Conservation (phyloP, 2,888 invertebrate species). For the Zygothrica quintamaculata region DNA sequence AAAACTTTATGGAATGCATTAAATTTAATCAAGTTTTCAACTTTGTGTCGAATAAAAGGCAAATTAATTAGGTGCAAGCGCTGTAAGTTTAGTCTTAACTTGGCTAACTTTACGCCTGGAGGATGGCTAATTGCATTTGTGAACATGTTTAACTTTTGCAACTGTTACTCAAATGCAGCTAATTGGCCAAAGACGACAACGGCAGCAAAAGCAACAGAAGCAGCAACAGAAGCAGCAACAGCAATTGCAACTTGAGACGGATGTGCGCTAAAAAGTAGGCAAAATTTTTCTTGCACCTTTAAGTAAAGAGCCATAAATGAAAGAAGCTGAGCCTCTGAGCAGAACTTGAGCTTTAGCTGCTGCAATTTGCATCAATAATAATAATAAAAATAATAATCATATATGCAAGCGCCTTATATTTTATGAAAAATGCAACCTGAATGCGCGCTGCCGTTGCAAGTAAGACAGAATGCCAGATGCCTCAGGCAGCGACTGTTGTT, state of each 20-base stretch:
- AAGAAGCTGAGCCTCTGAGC: not conserved
- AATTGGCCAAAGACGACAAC: constrained; percentile 58
- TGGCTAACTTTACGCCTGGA: constrained; percentile 42
- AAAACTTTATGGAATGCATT: constrained; percentile 33
- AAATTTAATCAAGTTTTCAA: constrained; percentile 17
- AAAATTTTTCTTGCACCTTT: constrained; percentile 23
- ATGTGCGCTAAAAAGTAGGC: constrained; percentile 18
- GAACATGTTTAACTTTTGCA: constrained; percentile 55
- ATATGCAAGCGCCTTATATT: constrained; percentile 30
- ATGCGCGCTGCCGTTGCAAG: constrained; percentile 27
- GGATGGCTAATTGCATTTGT: constrained; percentile 57
- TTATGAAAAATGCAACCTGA: constrained; percentile 19
- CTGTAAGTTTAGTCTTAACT: constrained; percentile 53
- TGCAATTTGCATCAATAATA: constrained; percentile 47
- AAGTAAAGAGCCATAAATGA: constrained; percentile 20
- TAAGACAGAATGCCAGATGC: not conserved
- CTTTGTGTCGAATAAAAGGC: constrained; percentile 14
- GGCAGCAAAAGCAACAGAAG: not conserved
- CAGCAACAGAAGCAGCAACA: constrained; percentile 1
- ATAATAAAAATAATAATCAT: constrained; percentile 45
- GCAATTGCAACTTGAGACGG: not conserved
- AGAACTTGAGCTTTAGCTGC: too few relatives aligned
- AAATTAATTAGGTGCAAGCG: constrained; percentile 65
- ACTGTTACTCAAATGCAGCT: constrained; percentile 60
- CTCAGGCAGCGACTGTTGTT: too few relatives aligned